Evolutionary conservation across 30 jellyfish, hydroid and myxozoan species (phyloP).

Genomic region (Sanderia malayensis): DNA sequence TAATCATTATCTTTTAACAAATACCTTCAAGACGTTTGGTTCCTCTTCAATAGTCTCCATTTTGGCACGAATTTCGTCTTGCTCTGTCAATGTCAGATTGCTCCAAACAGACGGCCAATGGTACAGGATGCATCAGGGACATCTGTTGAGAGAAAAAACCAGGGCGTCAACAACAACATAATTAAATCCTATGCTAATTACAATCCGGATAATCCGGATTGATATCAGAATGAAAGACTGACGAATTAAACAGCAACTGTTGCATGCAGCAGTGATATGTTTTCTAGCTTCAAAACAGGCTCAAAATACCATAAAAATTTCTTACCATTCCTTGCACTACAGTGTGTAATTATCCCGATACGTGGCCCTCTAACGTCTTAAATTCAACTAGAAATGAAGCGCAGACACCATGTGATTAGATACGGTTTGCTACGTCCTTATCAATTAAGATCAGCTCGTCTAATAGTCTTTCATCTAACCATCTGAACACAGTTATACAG

Average conservation of each 20-base stretch:
- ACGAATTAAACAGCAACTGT: constrained; percentile 1
- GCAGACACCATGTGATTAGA: background rate
- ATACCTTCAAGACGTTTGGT: constrained; percentile 36
- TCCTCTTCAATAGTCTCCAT: constrained; percentile 59
- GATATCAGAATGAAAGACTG: background rate
- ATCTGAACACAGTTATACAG: too few relatives aligned
- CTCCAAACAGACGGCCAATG: too few relatives aligned
- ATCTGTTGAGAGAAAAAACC: background rate
- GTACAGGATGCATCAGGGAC: background rate
- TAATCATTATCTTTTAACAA: too few relatives aligned
- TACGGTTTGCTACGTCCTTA: background rate
- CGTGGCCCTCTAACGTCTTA: background rate
- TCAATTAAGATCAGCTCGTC: background rate
- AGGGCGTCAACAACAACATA: constrained; percentile 39
- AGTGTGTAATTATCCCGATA: background rate
- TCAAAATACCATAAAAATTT: too few relatives aligned
- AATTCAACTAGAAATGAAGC: background rate
- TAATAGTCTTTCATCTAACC: too few relatives aligned
- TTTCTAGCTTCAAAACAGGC: background rate
- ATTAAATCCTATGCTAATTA: constrained; percentile 41
- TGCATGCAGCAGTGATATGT: background rate
- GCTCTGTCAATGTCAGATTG: background rate
- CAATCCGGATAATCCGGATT: constrained; percentile 13
- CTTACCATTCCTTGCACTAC: background rate
- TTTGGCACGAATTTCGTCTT: background rate